Evolutionary conservation across 2,113 vertebrate genomes (phyloP).

Genomic region (Cranoglanis bouderius): DNA sequence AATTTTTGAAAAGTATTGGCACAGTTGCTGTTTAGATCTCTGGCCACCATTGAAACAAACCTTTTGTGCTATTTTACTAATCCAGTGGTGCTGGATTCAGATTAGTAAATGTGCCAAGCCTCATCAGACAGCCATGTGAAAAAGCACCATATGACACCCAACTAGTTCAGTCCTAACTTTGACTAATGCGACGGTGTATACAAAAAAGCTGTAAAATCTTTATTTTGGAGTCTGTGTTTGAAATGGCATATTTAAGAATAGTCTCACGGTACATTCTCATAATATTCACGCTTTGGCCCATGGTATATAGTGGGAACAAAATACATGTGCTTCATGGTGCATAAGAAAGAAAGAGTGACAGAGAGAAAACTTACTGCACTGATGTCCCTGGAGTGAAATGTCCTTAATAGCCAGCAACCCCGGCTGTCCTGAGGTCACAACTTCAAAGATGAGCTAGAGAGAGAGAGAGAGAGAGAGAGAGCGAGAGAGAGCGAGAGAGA

Average conservation of each 20-base stretch:
- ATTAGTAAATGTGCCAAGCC: background rate
- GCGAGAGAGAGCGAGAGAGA: background rate
- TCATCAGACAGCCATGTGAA: background rate
- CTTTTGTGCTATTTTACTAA: background rate
- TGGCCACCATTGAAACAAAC: background rate
- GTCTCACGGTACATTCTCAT: background rate
- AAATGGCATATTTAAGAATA: background rate
- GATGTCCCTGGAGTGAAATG: constrained; percentile 91
- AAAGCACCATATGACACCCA: background rate
- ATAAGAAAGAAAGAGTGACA: background rate
- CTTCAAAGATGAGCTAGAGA: constrained; percentile 90
- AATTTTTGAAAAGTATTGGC: background rate
- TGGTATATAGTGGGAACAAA: background rate
- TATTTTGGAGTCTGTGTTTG: background rate
- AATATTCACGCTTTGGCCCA: background rate
- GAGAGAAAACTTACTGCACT: constrained; percentile 85
- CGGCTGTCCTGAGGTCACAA: constrained; percentile 82
- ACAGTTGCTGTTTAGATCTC: background rate
- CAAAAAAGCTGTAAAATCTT: background rate
- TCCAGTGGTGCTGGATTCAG: background rate
- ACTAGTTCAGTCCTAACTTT: background rate
- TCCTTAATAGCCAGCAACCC: constrained; percentile 91
- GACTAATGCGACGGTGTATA: background rate
- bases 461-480: constrained; percentile 23
- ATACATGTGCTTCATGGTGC: background rate